Percentiles rank a stretch among this genome's conserved stretches.
These are phyloP conservation scores for Callorhinus ursinus DNA, from an alignment of 2,113 vertebrate genomes.

Conservation along the genomic window DNA sequence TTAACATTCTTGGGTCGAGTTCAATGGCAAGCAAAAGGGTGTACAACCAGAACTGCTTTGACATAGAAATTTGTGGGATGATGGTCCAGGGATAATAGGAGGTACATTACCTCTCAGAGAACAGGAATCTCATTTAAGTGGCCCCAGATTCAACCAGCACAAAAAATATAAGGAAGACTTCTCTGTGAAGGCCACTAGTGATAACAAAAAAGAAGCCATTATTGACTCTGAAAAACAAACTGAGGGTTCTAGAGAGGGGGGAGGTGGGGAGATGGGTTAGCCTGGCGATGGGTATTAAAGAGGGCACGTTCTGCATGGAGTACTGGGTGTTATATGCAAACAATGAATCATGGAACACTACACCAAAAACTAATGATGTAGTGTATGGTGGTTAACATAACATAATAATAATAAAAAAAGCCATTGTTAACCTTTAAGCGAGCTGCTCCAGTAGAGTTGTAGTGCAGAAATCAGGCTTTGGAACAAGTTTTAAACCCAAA, in stretches of 20 bases:
- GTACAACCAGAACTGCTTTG: neutral
- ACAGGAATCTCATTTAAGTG: neutral
- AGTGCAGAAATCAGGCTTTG: neutral
- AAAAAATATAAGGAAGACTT: neutral
- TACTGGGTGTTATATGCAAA: too few species aligned
- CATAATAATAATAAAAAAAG: neutral
- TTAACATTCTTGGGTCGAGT: conserved; percentile 59
- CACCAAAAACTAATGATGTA: too few species aligned
- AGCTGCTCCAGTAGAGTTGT: neutral
- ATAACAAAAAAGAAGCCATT: neutral
- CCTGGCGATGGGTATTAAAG: too few species aligned
- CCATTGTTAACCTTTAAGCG: neutral
- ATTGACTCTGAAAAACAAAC: neutral
- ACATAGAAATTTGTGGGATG: neutral
- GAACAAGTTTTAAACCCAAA: neutral
- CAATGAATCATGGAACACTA: too few species aligned
- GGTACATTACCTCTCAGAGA: neutral
- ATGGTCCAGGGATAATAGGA: neutral
- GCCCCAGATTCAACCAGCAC: neutral
- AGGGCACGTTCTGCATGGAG: too few species aligned
- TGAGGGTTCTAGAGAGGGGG: too few species aligned
- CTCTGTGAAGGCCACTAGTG: neutral
- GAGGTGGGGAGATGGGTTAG: too few species aligned
- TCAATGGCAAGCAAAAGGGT: conserved; percentile 5
- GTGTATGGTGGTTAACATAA: too few species aligned